Evolutionary conservation across 2,888 invertebrate species (phyloP).

Genomic region (Prenolepis imparis): DNA sequence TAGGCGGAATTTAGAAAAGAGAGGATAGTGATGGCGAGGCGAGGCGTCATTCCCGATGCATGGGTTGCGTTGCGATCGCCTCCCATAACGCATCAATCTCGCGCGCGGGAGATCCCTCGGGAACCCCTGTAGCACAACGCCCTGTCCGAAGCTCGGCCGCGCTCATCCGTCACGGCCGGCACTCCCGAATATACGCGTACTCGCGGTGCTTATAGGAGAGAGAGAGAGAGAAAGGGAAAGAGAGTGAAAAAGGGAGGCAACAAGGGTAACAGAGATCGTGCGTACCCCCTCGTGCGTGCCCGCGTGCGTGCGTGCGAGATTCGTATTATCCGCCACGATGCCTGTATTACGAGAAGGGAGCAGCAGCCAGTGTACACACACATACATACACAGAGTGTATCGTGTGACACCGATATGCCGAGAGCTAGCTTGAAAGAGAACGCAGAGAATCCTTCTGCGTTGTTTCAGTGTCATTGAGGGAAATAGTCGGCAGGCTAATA

Average conservation of each 20-base stretch:
- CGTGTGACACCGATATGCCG: slow-evolving; percentile 14
- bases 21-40: neutral
- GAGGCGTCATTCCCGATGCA: slow-evolving; percentile 63
- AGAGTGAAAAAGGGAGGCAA: slow-evolving; percentile 5
- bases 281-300: slow-evolving; percentile 33
- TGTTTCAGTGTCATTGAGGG: slow-evolving; percentile 24
- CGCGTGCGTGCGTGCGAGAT: slow-evolving; percentile 52
- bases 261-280: slow-evolving; percentile 8
- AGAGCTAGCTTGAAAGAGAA: slow-evolving; percentile 29
- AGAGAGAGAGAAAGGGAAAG: slow-evolving; percentile 11
- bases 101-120: slow-evolving; percentile 74
- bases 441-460: slow-evolving; percentile 17
- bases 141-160: slow-evolving; percentile 54
- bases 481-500: slow-evolving; percentile 37
- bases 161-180: slow-evolving; percentile 55
- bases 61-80: slow-evolving; percentile 66
- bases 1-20: slow-evolving; percentile 40
- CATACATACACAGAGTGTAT: neutral
- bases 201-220: neutral
- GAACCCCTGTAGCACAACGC: slow-evolving; percentile 62
- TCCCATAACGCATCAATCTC: slow-evolving; percentile 65
- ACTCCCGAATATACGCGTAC: slow-evolving; percentile 46
- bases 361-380: slow-evolving; percentile 21
- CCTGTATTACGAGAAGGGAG: slow-evolving; percentile 28
- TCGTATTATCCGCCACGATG: slow-evolving; percentile 48